Conservation (phyloP, 2,888 invertebrate genomes). For the Stictocephala bisonia region DNA sequence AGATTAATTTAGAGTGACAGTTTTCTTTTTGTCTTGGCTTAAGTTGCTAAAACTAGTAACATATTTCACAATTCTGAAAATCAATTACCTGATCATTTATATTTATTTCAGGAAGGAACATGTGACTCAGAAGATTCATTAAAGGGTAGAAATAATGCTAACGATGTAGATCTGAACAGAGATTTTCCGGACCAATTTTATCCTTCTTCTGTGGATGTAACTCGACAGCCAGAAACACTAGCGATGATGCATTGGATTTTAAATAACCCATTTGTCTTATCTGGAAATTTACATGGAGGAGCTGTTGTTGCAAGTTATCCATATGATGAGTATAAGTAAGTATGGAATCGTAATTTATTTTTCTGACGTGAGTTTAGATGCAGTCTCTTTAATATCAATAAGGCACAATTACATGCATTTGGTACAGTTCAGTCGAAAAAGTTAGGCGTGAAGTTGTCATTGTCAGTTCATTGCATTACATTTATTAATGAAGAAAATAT, state of each 20-base stretch:
- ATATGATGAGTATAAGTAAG: slow-evolving; percentile 84
- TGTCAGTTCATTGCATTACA: too few relatives aligned
- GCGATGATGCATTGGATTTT: slow-evolving; percentile 92
- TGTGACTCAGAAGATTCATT: slow-evolving; percentile 77
- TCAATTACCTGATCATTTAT: too few relatives aligned
- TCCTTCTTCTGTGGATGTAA: slow-evolving; percentile 64
- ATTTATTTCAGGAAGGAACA: slow-evolving; percentile 80
- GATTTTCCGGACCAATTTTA: slow-evolving; percentile 94
- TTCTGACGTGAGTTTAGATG: too few relatives aligned
- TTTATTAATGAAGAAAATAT: too few relatives aligned
- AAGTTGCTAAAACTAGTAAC: too few relatives aligned
- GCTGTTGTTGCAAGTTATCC: slow-evolving; percentile 98
- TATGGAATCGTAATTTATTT: slow-evolving; percentile 43
- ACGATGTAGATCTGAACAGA: slow-evolving; percentile 85
- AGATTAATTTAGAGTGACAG: too few relatives aligned
- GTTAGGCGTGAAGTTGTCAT: too few relatives aligned
- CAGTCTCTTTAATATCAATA: too few relatives aligned
- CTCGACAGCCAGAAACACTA: slow-evolving; percentile 86
- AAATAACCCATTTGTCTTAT: slow-evolving; percentile 88
- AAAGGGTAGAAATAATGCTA: slow-evolving; percentile 84
- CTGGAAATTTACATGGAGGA: slow-evolving; percentile 96
- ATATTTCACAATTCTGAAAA: too few relatives aligned
- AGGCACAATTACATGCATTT: too few relatives aligned
- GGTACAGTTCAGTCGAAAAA: too few relatives aligned
- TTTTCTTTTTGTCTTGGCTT: too few relatives aligned